These are phyloP conservation scores for Channa maculata DNA, from an alignment of 2,113 vertebrate genomes.

Conservation along the genomic window DNA sequence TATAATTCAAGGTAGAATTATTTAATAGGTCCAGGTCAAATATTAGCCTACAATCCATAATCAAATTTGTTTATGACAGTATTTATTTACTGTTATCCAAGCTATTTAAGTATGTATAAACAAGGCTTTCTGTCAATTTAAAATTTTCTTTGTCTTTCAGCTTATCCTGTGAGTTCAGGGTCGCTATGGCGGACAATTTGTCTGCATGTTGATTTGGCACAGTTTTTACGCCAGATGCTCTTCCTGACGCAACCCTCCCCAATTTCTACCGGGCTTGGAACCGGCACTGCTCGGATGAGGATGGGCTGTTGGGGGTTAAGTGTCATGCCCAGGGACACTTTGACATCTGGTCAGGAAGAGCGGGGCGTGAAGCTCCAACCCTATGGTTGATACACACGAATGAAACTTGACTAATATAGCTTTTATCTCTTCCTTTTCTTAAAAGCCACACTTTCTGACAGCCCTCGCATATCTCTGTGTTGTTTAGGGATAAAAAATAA, in stretches of 20 bases:
- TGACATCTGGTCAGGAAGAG: no score
- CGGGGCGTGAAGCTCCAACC: no score
- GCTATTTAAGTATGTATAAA: background rate
- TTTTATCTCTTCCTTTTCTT: conserved; percentile 26
- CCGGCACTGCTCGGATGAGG: conserved; percentile 16
- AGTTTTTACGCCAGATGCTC: no score
- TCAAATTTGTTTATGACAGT: background rate
- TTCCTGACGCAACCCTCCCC: no score
- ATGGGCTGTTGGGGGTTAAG: conserved; percentile 28
- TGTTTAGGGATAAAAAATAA: background rate
- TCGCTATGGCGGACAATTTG: no score
- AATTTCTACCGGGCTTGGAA: no score
- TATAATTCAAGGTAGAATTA: background rate
- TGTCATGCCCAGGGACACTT: no score
- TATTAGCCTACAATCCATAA: background rate
- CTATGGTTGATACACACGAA: conserved; percentile 8
- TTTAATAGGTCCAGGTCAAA: background rate
- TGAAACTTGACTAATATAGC: conserved; percentile 29
- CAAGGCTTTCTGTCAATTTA: background rate
- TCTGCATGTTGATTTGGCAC: no score
- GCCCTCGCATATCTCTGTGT: background rate
- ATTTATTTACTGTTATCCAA: background rate
- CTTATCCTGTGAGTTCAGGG: no score
- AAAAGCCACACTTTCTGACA: conserved; percentile 25
- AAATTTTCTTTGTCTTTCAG: no score